phyloP scores from a whole-genome alignment of 1,140 invertebrate genomes.

The Cataglyphis hispanica region DNA sequence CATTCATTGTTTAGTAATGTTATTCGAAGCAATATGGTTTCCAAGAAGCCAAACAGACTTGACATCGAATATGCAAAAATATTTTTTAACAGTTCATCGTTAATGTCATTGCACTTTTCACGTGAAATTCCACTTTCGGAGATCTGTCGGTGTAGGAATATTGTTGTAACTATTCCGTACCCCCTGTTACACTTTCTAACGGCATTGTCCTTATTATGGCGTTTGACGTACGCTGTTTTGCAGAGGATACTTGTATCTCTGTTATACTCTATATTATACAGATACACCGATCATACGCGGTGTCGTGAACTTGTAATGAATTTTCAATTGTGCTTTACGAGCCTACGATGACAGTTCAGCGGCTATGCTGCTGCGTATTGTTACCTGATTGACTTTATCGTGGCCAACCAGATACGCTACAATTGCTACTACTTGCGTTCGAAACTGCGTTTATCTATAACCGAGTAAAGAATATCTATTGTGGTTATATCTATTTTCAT shows the following conservation, averaged over 20 bases:
- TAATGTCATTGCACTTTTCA: conserved; percentile 56
- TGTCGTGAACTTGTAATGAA: conserved; percentile 61
- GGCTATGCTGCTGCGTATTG: conserved; percentile 12
- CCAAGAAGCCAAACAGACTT: conserved; percentile 47
- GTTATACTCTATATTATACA: conserved; percentile 38
- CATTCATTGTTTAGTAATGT: background rate
- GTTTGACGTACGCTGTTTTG: conserved; percentile 5
- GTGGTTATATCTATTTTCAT: conserved; percentile 1
- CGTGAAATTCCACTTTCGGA: background rate
- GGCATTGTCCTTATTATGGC: conserved; percentile 35
- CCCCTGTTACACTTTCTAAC: background rate
- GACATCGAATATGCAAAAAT: conserved; percentile 17
- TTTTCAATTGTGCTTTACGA: conserved; percentile 62
- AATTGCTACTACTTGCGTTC: conserved; percentile 34
- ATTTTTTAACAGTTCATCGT: conserved; percentile 56
- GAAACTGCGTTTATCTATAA: conserved; percentile 50
- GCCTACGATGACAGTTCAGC: conserved; percentile 7
- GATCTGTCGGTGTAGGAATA: background rate
- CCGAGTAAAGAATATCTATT: conserved; percentile 47
- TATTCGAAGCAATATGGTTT: conserved; percentile 32
- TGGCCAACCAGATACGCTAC: conserved; percentile 34
- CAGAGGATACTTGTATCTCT: conserved; percentile 44
- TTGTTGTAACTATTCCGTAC: background rate
- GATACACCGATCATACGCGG: conserved; percentile 4
- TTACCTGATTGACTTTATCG: conserved; percentile 62